Evolutionary conservation across 2,113 vertebrate genomes (phyloP).

Genomic region (Anarrhichthys ocellatus): DNA sequence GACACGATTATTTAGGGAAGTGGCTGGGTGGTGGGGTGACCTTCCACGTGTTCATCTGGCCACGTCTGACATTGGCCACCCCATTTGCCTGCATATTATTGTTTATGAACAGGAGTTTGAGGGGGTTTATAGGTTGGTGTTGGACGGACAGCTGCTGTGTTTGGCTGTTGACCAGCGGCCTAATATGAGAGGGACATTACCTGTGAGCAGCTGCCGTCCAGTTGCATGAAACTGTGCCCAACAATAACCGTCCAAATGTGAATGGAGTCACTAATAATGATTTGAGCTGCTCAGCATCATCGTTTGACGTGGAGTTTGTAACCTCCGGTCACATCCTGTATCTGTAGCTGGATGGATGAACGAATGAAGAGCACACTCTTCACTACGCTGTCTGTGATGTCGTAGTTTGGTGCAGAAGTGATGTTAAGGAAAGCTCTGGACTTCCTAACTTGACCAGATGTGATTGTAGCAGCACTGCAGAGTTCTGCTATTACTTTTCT

Average conservation of each 20-base stretch:
- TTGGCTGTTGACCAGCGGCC: slow-evolving; percentile 80
- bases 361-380: neutral
- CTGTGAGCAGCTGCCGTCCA: slow-evolving; percentile 80
- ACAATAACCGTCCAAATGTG: slow-evolving; percentile 56
- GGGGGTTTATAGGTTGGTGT: slow-evolving; percentile 80
- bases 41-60: slow-evolving; percentile 71
- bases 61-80: slow-evolving; percentile 79
- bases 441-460: slow-evolving; percentile 12
- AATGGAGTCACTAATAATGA: slow-evolving; percentile 61
- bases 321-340: slow-evolving; percentile 22
- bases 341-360: neutral
- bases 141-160: slow-evolving; percentile 82
- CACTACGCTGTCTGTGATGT: neutral
- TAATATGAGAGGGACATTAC: slow-evolving; percentile 81
- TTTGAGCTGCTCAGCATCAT: slow-evolving; percentile 35
- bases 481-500: slow-evolving; percentile 36
- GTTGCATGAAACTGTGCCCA: slow-evolving; percentile 43
- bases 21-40: slow-evolving; percentile 63
- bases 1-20: neutral
- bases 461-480: slow-evolving; percentile 13
- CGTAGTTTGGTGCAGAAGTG: neutral
- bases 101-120: slow-evolving; percentile 76
- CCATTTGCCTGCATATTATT: slow-evolving; percentile 80
- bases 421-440: neutral
- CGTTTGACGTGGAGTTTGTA: slow-evolving; percentile 10